Evolutionary conservation across 2,888 invertebrate species (phyloP), one percentile per base, ranked within the genome.

Genomic region (Rotaria macrura): DNA sequence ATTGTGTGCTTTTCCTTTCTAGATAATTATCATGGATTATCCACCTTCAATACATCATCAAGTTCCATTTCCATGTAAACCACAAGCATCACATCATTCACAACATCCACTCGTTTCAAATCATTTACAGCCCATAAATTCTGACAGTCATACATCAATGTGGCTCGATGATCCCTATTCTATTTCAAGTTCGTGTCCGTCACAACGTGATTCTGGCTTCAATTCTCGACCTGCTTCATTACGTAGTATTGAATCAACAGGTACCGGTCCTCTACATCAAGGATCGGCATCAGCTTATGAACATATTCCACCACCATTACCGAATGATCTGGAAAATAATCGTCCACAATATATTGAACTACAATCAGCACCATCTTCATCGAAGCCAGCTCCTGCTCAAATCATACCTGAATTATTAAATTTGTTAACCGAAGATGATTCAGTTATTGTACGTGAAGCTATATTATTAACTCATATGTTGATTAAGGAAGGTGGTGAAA

Each of bases 371-470:
- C 23, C 25, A 20, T 9, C 43, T 10, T 9, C 43, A 14, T 1
- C 10, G 4, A 25, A n/a, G 20, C 43, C 10, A n/a, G 43, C 43
- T 12, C 40, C 79, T 7, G 12, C 25, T 79, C 43, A 79, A 43
- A 10, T 79, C 4, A 79, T 79, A 43, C 25, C 79, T 40, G 79
- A 79, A 43, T 79, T 79, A 79, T 2, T 79, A 2, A 79, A 9
- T 43, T 43, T 79, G n/a, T 43, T 79, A n/a, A 79, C n/a, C 25
- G 79, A 79, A 43, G 79, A 79, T n/a, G 79, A 79, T 79, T 43
- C 43, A 14, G 43, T 79, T 43, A 79, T 79, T 43, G 25, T 79
- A 12, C 40, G 79, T 43, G 79, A 79, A 79, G 79, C 79, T 43
- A 43, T 79, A 25, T n/a, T 43, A 14, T 3, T 79, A 1, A 25